Conservation (phyloP, 2,888 invertebrate genomes). For the Amphipoea oculea region DNA sequence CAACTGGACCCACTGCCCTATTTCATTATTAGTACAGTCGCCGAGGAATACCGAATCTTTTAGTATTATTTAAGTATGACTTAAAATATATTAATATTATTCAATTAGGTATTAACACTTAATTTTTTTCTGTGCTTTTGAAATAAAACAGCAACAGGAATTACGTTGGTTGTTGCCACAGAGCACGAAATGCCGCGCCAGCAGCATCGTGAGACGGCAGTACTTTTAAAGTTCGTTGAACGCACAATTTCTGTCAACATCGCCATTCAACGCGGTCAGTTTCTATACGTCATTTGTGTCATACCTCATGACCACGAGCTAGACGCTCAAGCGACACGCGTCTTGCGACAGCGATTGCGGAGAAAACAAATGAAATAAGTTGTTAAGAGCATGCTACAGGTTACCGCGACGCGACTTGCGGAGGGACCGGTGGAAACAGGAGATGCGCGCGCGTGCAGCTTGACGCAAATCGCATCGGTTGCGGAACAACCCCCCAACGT, state of each 20-base stretch:
- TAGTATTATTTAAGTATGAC: too few species aligned
- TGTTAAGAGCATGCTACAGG: neutral
- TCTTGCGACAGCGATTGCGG: neutral
- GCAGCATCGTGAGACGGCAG: neutral
- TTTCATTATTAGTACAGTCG: too few species aligned
- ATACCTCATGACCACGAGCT: too few species aligned
- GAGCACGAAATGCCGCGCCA: neutral
- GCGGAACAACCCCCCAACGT: too few species aligned
- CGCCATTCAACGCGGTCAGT: neutral
- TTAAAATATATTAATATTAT: too few species aligned
- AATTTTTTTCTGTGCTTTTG: conserved; percentile 2
- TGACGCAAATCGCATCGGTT: neutral
- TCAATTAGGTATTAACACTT: too few species aligned
- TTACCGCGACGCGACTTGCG: too few species aligned
- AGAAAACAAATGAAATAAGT: neutral
- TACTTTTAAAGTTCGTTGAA: neutral
- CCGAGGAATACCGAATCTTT: too few species aligned
- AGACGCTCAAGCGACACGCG: neutral
- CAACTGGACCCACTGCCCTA: too few species aligned
- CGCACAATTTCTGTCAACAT: neutral
- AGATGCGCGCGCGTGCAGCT: neutral
- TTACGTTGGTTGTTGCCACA: conserved; percentile 1
- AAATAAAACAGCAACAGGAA: neutral
- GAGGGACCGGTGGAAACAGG: too few species aligned
- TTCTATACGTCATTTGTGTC: neutral